Base-by-base conservation (phyloP, 1,140 invertebrate species). In the silkworm (Bombyx mori) region DNA sequence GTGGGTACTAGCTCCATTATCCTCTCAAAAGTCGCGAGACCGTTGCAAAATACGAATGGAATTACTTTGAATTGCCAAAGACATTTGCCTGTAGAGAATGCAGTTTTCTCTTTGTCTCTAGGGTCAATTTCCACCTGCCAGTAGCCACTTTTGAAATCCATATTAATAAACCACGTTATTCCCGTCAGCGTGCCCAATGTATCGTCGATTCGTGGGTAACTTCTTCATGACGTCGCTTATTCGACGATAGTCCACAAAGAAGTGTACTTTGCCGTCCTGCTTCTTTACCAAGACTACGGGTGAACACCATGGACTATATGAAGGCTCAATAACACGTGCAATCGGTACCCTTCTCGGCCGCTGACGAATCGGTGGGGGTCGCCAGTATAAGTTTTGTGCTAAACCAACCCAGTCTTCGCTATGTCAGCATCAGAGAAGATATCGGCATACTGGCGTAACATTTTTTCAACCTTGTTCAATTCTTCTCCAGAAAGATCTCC, bases 131-230 rank as follows among this genome's bases (percentile, higher is more conserved):
- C 61, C 7, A 87, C 66, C 54, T 85, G 82, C 61, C 69, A 77
- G 57, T 84, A 86, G 6, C 79, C 77, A 57, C 49, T 52, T 52
- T 71, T 70, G 10, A 78, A 45, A 56, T 89, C 88, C 9, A 89
- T 22, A 8, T 70, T 82, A 1, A 68, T 66, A 18, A 89, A 80
- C 66, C 52, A 90, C 57, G 48, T 75, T 55, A 49, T 84, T 72
- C 65, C 68, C 10, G 8, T 44, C 7, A 67, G 42, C 0, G 51
- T 62, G 2, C 65, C 63, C 8, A 68, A 10, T 3, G 56, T 63
- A 35, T 68, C 66, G 53, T 88, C 83, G 6, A 89, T 87, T 10
- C 89, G 61, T 2, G 88, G 88, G 60, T 75, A 89, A 7, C 42
- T 66, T 71, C 12, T 60, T 62, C 0, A 58, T 65, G 7, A 70